Evolutionary conservation across 2,888 invertebrate genomes (phyloP).

Genomic region (Orchesellides sinensis): DNA sequence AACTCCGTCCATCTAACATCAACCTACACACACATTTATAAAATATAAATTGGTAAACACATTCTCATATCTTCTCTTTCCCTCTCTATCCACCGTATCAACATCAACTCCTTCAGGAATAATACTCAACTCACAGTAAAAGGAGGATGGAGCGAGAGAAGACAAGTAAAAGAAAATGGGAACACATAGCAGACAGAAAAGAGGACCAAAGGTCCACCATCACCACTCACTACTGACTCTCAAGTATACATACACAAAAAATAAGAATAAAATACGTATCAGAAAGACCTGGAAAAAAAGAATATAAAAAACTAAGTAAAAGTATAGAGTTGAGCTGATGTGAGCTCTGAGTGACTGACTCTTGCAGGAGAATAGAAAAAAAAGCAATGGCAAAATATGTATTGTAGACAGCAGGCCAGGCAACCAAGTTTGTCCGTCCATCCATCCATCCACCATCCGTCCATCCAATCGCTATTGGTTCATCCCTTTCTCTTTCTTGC

Average conservation of each 20-base stretch:
- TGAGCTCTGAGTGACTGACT: conserved; percentile 49
- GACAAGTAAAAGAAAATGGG: conserved; percentile 51
- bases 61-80: not conserved
- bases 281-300: conserved; percentile 43
- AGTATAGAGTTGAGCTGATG: conserved; percentile 39
- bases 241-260: too few relatives aligned
- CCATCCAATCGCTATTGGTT: conserved; percentile 57
- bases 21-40: conserved; percentile 35
- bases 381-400: conserved; percentile 31
- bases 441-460: conserved; percentile 59
- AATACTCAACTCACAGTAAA: conserved; percentile 24
- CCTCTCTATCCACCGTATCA: conserved; percentile 39
- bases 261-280: conserved; percentile 56
- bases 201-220: conserved; percentile 63
- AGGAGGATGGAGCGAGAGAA: conserved; percentile 11
- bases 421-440: conserved; percentile 53
- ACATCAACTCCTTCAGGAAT: conserved; percentile 42
- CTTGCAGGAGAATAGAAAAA: conserved; percentile 43
- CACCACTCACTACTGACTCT: conserved; percentile 55
- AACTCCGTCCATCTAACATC: not conserved
- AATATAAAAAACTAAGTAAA: conserved; percentile 16
- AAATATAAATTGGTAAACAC: conserved; percentile 60
- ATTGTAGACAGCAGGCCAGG: conserved; percentile 17
- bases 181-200: conserved; percentile 51
- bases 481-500: conserved; percentile 34